Evolutionary conservation across 2,888 invertebrate species (phyloP).

Genomic region (Metalampra italica): DNA sequence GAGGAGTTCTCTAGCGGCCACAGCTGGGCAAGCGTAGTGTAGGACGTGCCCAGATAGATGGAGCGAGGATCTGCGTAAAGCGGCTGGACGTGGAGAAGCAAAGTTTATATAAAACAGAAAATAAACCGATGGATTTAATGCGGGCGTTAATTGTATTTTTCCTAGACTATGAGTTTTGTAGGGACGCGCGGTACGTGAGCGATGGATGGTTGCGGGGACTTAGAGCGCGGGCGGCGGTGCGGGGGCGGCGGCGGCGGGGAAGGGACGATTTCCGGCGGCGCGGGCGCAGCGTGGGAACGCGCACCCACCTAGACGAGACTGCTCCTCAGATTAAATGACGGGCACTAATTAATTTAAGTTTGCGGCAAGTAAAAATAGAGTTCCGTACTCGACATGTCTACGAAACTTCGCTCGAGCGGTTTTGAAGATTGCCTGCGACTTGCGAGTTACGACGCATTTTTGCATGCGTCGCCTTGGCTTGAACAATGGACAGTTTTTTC

Average conservation of each 20-base stretch:
- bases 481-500: background rate
- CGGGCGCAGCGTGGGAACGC: slow-evolving; percentile 73
- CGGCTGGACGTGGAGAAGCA: too few species aligned
- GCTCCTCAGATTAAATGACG: slow-evolving; percentile 68
- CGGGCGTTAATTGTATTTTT: too few species aligned
- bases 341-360: slow-evolving; percentile 72
- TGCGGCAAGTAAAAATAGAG: slow-evolving; percentile 54
- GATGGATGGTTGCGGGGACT: slow-evolving; percentile 62
- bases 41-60: too few species aligned
- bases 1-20: too few species aligned
- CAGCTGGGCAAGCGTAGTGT: too few species aligned
- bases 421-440: background rate
- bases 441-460: background rate
- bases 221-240: slow-evolving; percentile 41
- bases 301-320: slow-evolving; percentile 62
- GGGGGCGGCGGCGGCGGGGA: slow-evolving; percentile 22
- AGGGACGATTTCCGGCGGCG: slow-evolving; percentile 64
- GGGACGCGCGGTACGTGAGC: slow-evolving; percentile 62
- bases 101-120: too few species aligned
- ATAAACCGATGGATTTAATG: too few species aligned
- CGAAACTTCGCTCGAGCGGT: background rate
- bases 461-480: background rate
- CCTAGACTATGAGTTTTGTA: slow-evolving; percentile 50
- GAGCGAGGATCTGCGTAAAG: too few species aligned
- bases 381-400: slow-evolving; percentile 31